Evolutionary conservation across 2,113 vertebrate genomes (phyloP).

Genomic region (Nasalis larvatus): DNA sequence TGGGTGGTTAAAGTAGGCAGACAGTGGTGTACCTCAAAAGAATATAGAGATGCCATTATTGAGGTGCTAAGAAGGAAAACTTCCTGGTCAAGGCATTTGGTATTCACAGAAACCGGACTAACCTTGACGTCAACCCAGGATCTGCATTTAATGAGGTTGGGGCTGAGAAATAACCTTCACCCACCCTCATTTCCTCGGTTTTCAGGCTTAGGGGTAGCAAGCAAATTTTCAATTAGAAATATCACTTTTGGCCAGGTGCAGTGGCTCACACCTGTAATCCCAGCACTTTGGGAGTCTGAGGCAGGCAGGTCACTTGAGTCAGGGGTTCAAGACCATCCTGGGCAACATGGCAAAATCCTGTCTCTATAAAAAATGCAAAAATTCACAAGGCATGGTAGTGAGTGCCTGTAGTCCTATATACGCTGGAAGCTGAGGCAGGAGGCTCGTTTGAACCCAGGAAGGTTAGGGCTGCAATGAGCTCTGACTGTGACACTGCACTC

Average conservation of each 20-base stretch:
- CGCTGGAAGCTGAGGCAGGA: not conserved
- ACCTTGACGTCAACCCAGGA: not conserved
- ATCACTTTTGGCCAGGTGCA: not conserved
- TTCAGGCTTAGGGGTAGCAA: not conserved
- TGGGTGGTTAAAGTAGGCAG: not conserved
- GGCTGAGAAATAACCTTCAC: not conserved
- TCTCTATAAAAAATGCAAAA: not conserved
- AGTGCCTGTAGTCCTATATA: not conserved
- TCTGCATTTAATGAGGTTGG: not conserved
- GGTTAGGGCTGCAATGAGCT: not conserved
- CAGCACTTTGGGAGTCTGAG: not conserved
- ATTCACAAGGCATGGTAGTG: not conserved
- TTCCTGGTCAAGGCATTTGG: not conserved
- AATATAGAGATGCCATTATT: accelerated
- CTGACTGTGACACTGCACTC: not conserved
- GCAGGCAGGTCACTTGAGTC: not conserved
- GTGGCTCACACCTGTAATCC: too few relatives aligned
- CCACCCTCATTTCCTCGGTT: not conserved
- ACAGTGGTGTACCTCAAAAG: not conserved
- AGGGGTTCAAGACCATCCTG: not conserved
- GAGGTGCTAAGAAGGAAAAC: not conserved
- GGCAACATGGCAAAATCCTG: not conserved
- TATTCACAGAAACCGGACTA: not conserved
- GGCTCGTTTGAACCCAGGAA: not conserved
- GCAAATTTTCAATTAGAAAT: not conserved